Evolutionary conservation across 2,113 vertebrate genomes (phyloP), one percentile per base, ranked within the genome.

Genomic region (Galemys pyrenaicus): DNA sequence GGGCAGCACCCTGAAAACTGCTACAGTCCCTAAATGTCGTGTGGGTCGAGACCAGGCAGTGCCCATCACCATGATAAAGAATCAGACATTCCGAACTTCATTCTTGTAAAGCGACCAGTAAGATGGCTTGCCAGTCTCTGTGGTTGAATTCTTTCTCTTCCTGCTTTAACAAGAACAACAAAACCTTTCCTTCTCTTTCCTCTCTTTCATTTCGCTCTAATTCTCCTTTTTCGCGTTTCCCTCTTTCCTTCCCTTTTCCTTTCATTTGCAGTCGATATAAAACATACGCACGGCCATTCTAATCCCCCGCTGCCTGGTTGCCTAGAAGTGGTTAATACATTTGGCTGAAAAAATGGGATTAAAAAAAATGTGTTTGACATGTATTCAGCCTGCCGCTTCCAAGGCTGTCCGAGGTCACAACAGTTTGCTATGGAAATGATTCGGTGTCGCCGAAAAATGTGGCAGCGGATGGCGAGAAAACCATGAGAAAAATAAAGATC

Each of bases 401-500:
- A 24, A 62, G 88, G 64, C 70, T 73, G 60, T 35, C 58, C 8
- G 4, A 49, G 85, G 80, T 73, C 71, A 30, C 19, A 4, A 20
- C 46, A 3, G 20, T 86, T 82, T 82, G 88, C 96, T 89, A 67
- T 79, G 91, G 88, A 95, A 96, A 92, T 89, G 65, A 87, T 39
- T 86, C 19, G 0, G 22, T 2, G 20, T 35, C 0, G 0, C 10
- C 0, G 75, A 92, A 84, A 82, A 85, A 95, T 81, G 93, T 20
- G 68, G 60, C 10, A 2, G 32, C 0, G 0, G 44, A 12, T 0
- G 22, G 28, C 6, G 0, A 56, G 28, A 41, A 56, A 87, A 17
- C 37, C 22, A 4, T 0, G 6, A 13, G 19, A 15, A 24, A 94
- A 56, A 60, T 24, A 39, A 84, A 75, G 87, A 24, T 46, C 73